Evolutionary conservation across 2,888 invertebrate genomes (phyloP).

Genomic region (Zaprionus obscuricornis): DNA sequence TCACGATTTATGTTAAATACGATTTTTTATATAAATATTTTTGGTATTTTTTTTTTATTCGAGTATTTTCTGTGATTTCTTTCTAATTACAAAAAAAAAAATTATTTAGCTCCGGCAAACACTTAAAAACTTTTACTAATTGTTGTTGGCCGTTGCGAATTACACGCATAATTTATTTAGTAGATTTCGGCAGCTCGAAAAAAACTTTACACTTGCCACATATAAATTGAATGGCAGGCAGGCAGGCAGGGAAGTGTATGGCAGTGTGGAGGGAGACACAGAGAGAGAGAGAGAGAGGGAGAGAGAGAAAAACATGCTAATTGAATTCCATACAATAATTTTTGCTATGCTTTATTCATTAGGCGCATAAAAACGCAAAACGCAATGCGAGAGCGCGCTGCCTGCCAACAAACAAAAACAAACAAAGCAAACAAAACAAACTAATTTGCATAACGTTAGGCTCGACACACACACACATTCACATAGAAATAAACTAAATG

Average conservation of each 20-base stretch:
- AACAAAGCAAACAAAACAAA: too few relatives aligned
- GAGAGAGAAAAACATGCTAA: slow-evolving; percentile 48
- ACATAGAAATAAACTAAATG: slow-evolving; percentile 38
- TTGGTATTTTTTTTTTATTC: background rate
- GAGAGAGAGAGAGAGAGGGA: background rate
- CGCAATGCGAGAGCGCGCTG: too few relatives aligned
- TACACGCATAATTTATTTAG: slow-evolving; percentile 71
- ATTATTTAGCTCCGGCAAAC: slow-evolving; percentile 34
- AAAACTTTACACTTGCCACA: slow-evolving; percentile 41
- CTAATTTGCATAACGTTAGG: slow-evolving; percentile 60
- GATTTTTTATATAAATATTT: slow-evolving; percentile 3
- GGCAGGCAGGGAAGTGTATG: too few relatives aligned
- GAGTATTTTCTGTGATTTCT: too few relatives aligned
- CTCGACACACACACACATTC: slow-evolving; percentile 23
- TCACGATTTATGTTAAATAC: slow-evolving; percentile 24
- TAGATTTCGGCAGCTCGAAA: slow-evolving; percentile 28
- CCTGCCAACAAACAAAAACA: slow-evolving; percentile 49
- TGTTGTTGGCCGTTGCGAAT: slow-evolving; percentile 44
- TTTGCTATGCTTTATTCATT: slow-evolving; percentile 67
- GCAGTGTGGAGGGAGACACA: background rate
- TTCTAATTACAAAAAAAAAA: slow-evolving; percentile 36
- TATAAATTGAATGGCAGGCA: too few relatives aligned
- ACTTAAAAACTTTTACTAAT: slow-evolving; percentile 42
- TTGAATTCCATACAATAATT: slow-evolving; percentile 67
- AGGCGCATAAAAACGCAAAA: slow-evolving; percentile 48